Percentiles rank a stretch among this genome's conserved stretches.
phyloP scores from a whole-genome alignment of 2,113 vertebrate genomes.

The Anhinga rufa region DNA sequence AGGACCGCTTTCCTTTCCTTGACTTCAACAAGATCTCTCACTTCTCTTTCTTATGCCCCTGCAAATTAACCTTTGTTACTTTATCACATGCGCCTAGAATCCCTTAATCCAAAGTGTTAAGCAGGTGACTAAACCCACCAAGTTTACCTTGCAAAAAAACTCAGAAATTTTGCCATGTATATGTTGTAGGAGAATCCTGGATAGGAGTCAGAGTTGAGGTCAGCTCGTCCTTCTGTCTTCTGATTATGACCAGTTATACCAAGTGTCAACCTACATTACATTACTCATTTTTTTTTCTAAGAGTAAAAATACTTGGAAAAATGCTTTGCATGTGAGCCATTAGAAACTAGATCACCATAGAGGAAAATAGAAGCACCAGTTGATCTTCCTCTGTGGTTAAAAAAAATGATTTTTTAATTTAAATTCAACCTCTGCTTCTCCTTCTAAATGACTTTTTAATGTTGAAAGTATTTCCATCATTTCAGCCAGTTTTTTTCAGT shows the following conservation, averaged over 20 bases:
- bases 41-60: neutral
- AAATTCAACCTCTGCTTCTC: neutral
- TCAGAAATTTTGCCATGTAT: neutral
- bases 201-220: rapidly evolving
- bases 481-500: neutral
- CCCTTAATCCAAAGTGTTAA: neutral
- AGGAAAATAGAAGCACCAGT: neutral
- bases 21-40: neutral
- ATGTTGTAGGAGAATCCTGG: neutral
- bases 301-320: neutral
- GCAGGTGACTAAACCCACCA: neutral
- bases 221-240: neutral
- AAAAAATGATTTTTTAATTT: neutral
- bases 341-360: neutral
- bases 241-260: neutral
- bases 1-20: neutral
- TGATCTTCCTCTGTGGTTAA: neutral
- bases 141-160: neutral
- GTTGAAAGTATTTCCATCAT: neutral
- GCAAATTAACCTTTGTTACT: neutral
- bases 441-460: neutral
- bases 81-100: neutral
- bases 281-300: neutral
- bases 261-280: neutral
- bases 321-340: neutral